Evolutionary conservation across 1,140 invertebrate species (phyloP).

Genomic region (Zaprionus kolodkinae): DNA sequence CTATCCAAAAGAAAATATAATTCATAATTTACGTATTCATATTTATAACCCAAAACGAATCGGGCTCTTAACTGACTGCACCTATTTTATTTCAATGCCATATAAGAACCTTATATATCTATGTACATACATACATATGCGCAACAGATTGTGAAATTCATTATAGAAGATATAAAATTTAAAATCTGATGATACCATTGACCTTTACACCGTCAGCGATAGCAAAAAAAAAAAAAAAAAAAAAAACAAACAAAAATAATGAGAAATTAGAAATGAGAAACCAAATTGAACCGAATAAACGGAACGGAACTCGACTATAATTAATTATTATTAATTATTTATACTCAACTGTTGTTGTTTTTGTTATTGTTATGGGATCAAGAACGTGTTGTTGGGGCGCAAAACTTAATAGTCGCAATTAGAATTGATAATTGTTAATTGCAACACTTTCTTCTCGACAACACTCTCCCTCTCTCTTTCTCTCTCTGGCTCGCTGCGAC

Average conservation of each 20-base stretch:
- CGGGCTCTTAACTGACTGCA: too few relatives aligned
- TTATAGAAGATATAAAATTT: neutral
- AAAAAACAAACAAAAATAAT: neutral
- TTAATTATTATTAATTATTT: conserved; percentile 31
- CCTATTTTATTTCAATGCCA: neutral
- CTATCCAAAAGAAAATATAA: too few relatives aligned
- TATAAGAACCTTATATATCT: too few relatives aligned
- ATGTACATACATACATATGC: too few relatives aligned
- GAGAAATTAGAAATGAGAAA: neutral
- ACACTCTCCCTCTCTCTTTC: too few relatives aligned
- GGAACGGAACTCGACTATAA: conserved; percentile 1
- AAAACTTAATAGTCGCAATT: conserved; percentile 68
- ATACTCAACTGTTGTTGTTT: neutral
- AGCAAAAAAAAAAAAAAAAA: neutral
- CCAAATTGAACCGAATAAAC: conserved; percentile 9
- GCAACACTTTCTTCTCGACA: conserved; percentile 60
- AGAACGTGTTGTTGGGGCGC: conserved; percentile 6
- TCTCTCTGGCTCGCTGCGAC: too few relatives aligned
- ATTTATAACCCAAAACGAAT: too few relatives aligned
- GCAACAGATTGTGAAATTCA: neutral
- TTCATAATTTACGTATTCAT: too few relatives aligned
- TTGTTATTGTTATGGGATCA: conserved; percentile 16
- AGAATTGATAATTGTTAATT: conserved; percentile 64
- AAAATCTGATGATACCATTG: neutral
- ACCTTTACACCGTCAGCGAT: neutral